phyloP scores from a whole-genome alignment of 2,797 vertebrate species.

The Enteromius treurensis region DNA sequence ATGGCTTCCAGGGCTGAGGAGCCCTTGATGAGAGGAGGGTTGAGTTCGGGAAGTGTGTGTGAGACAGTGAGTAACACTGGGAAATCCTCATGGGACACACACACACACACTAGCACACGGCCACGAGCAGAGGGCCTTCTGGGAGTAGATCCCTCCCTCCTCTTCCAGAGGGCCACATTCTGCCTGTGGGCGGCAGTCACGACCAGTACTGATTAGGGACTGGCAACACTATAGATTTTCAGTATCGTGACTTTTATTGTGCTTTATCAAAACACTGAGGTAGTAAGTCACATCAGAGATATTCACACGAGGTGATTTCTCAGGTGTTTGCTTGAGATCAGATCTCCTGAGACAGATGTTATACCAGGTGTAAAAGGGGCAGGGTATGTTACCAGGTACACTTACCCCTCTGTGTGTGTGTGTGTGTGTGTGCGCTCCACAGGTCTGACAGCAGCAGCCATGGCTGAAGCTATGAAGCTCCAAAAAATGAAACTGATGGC shows the following conservation, averaged over 20 bases:
- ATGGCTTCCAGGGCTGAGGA: constrained; percentile 66
- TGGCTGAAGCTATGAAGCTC: constrained; percentile 90
- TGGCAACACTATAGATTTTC: neutral
- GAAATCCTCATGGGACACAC: constrained; percentile 45
- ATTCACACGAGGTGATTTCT: constrained; percentile 18
- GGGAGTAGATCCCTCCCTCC: constrained; percentile 10
- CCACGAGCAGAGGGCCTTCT: constrained; percentile 16
- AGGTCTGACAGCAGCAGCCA: constrained; percentile 84
- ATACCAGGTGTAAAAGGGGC: constrained; percentile 8
- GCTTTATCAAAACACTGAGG: neutral
- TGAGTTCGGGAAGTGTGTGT: constrained; percentile 52
- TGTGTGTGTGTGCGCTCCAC: constrained; percentile 23
- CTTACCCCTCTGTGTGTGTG: neutral
- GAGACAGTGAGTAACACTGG: constrained; percentile 44
- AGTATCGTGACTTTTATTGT: neutral
- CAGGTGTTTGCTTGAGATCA: neutral
- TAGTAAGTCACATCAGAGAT: neutral
- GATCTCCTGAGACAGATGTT: constrained; percentile 23
- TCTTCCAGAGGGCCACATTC: constrained; percentile 28
- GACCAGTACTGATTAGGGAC: constrained; percentile 11
- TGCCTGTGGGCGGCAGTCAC: constrained; percentile 7
- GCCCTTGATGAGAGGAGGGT: constrained; percentile 61
- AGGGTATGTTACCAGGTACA: neutral
- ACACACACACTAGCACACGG: constrained; percentile 14
- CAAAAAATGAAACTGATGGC: constrained; percentile 89